Conservation (phyloP, 2,113 vertebrate species). For the Tenebrosternarchus preto region DNA sequence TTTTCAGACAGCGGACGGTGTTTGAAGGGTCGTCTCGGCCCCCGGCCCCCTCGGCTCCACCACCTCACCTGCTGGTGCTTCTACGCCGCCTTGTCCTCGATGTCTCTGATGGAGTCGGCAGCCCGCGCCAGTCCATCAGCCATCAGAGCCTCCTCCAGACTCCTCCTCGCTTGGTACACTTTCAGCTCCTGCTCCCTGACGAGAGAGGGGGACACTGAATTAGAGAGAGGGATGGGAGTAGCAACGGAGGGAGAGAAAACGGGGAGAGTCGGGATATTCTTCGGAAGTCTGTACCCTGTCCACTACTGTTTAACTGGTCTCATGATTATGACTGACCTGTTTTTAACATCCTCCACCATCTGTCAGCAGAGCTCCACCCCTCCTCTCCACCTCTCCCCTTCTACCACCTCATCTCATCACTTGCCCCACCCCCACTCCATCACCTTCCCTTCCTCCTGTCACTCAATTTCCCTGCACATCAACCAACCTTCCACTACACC, state of each 20-base stretch:
- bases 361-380: slow-evolving; percentile 16
- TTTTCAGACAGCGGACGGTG: too few species aligned
- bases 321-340: slow-evolving; percentile 39
- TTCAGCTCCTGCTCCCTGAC: slow-evolving; percentile 89
- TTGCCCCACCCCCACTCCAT: not conserved
- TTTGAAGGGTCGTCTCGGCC: too few species aligned
- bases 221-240: not conserved
- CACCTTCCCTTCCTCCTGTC: slow-evolving; percentile 21
- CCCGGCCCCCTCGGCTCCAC: too few species aligned
- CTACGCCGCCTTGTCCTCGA: slow-evolving; percentile 75
- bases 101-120: slow-evolving; percentile 74
- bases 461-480: slow-evolving; percentile 10
- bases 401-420: not conserved
- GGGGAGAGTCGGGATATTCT: not conserved
- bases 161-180: slow-evolving; percentile 85
- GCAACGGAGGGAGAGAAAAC: not conserved
- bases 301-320: slow-evolving; percentile 24
- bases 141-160: slow-evolving; percentile 89
- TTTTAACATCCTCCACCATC: slow-evolving; percentile 37
- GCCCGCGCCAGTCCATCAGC: slow-evolving; percentile 84
- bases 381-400: slow-evolving; percentile 1
- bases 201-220: slow-evolving; percentile 14
- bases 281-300: slow-evolving; percentile 28
- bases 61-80: slow-evolving; percentile 65
- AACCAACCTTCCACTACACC: not conserved